Evolutionary conservation across 2,797 vertebrate species (phyloP).

Genomic region (Chiroxiphia lanceolata): DNA sequence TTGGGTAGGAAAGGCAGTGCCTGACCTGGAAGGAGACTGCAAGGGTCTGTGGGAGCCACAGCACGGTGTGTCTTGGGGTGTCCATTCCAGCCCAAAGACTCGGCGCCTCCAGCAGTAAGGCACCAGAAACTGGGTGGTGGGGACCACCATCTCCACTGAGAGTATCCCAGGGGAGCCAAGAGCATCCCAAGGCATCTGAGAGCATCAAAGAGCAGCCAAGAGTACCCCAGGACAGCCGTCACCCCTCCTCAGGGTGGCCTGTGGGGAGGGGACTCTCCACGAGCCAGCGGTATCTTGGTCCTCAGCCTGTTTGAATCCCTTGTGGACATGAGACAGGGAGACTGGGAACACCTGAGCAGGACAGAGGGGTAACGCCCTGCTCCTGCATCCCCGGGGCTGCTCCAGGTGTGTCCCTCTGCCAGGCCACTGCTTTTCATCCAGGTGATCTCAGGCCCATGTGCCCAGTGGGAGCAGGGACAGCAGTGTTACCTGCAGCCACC

Average conservation of each 20-base stretch:
- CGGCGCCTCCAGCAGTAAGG: background rate
- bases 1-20: rapidly evolving
- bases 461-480: background rate
- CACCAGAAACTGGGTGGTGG: rapidly evolving
- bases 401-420: background rate
- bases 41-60: background rate
- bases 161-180: background rate
- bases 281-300: background rate
- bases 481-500: background rate
- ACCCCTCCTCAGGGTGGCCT: background rate
- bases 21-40: rapidly evolving
- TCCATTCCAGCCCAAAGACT: background rate
- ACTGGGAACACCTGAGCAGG: background rate
- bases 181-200: background rate
- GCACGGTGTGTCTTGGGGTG: no score
- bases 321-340: rapidly evolving
- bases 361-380: background rate
- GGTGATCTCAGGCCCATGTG: rapidly evolving
- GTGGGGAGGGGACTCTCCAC: rapidly evolving
- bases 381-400: background rate
- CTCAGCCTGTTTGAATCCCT: background rate
- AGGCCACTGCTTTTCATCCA: rapidly evolving
- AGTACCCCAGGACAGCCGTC: background rate
- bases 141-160: background rate
- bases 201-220: background rate